Evolutionary conservation across 2,888 invertebrate species (phyloP).

Genomic region (Clepsis dumicolana): DNA sequence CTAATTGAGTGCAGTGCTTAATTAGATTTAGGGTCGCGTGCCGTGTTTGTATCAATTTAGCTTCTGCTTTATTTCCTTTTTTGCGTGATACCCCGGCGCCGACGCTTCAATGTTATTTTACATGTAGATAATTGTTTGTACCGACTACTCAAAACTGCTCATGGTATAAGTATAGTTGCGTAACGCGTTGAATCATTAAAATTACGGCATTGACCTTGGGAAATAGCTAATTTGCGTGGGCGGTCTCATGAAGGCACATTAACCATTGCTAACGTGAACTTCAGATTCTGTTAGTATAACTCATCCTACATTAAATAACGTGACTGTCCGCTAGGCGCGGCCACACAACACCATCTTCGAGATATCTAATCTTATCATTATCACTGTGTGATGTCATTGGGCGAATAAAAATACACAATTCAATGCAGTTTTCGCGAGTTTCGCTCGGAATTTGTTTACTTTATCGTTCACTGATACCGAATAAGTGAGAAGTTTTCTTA

Average conservation of each 20-base stretch:
- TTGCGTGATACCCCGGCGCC: not conserved
- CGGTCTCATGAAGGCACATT: slow-evolving; percentile 7
- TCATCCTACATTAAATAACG: slow-evolving; percentile 27
- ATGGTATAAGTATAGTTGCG: slow-evolving; percentile 24
- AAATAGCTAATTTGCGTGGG: slow-evolving; percentile 23
- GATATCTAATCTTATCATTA: slow-evolving; percentile 78
- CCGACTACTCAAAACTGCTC: slow-evolving; percentile 11
- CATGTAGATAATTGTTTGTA: slow-evolving; percentile 8
- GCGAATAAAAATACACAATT: slow-evolving; percentile 60
- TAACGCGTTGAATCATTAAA: slow-evolving; percentile 28
- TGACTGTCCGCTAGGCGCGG: slow-evolving; percentile 57
- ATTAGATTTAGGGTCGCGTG: slow-evolving; percentile 20
- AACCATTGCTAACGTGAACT: slow-evolving; percentile 13
- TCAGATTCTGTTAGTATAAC: slow-evolving; percentile 19
- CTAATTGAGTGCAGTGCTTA: slow-evolving; percentile 38
- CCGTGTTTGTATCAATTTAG: slow-evolving; percentile 6
- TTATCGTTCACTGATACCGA: slow-evolving; percentile 12
- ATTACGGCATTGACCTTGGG: slow-evolving; percentile 31
- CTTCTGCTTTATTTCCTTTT: slow-evolving; percentile 1
- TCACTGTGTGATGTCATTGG: slow-evolving; percentile 70
- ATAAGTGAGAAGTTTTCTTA: slow-evolving; percentile 4
- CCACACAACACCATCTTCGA: slow-evolving; percentile 57
- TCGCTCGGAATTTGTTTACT: slow-evolving; percentile 28
- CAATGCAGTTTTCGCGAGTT: slow-evolving; percentile 37
- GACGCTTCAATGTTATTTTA: not conserved